Conservation (phyloP, 2,113 vertebrate genomes). For the Myotis yumanensis region DNA sequence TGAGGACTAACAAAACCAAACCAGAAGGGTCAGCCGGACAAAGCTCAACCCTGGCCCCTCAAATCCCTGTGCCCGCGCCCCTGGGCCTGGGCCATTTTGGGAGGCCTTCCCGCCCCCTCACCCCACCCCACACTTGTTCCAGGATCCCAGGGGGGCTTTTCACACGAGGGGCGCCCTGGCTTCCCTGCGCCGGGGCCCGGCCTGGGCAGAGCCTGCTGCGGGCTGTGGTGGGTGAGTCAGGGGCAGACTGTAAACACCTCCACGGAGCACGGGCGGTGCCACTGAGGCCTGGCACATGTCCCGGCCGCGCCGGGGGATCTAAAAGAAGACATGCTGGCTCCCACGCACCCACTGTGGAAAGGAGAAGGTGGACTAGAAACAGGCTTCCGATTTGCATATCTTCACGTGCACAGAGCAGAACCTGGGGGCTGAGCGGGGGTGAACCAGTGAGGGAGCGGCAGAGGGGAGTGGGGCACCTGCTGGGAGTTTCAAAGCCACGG, state of each 20-base stretch:
- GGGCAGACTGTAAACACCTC: constrained; percentile 52
- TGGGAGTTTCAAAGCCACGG: neutral
- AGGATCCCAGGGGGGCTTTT: neutral
- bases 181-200: neutral
- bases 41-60: neutral
- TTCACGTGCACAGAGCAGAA: constrained; percentile 3
- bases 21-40: rapidly evolving
- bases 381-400: constrained; percentile 43
- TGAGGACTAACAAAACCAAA: no score
- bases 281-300: constrained; percentile 29
- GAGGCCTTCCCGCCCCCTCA: rapidly evolving
- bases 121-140: no score
- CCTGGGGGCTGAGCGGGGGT: rapidly evolving
- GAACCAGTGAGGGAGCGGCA: neutral
- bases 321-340: constrained; percentile 65
- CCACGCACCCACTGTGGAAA: constrained; percentile 67
- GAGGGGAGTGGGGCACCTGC: neutral
- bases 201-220: neutral
- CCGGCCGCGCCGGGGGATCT: constrained; percentile 46
- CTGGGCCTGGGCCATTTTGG: neutral
- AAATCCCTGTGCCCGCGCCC: neutral
- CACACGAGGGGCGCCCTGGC: neutral
- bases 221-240: constrained; percentile 58
- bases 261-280: constrained; percentile 53
- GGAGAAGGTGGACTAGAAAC: constrained; percentile 69